Base-by-base conservation (phyloP, 1,140 invertebrate genomes). In the Orius laevigatus region DNA sequence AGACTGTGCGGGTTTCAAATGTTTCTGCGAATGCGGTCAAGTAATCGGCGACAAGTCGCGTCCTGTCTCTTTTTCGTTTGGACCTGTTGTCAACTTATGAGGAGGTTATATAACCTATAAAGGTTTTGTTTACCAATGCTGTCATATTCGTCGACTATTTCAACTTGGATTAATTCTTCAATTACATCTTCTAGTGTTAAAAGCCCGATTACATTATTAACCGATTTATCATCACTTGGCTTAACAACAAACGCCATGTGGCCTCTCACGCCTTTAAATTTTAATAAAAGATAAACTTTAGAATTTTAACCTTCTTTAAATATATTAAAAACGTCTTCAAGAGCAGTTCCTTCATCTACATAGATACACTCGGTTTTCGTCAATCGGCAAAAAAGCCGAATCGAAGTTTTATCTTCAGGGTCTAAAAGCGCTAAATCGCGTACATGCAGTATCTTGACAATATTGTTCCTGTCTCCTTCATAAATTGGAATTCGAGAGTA, bases 351-450 rank as follows among this genome's bases (percentile, higher is more conserved):
- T 55, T 70, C 67, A 57, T 70, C 70, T 12, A 75, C 70, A 58
- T 64, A 72, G 15, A 68, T 61, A 25, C 75, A 59, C 20, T 65
- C 64, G 59, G 75, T 72, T 46, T 75, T 68, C 59, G 72, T 77
- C 43, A 70, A 67, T 5, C 32, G 25, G 45, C 70, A 66, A 3
- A 78, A 60, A n/a, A 70, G 71, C 56, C 66, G 66, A n/a, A 79
- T 55, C 3, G 70, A 70, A 31, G 70, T 72, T 51, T 67, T 68
- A 52, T 78, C 73, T 59, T 75, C 70, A 9, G 75, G 73, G 62
- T 79, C 76, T 20, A 78, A 59, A 18, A 79, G 62, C 3, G 76
- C 72, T 32, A 79, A 59, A 61, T 79, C 76, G 60, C 77, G 78
- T 6, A 74, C 72, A 56, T 76, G 73, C 0, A 79, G 59, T 11